These are phyloP conservation scores for Pteria penguin DNA, from an alignment of 2,888 invertebrate genomes.

Conservation along the genomic window DNA sequence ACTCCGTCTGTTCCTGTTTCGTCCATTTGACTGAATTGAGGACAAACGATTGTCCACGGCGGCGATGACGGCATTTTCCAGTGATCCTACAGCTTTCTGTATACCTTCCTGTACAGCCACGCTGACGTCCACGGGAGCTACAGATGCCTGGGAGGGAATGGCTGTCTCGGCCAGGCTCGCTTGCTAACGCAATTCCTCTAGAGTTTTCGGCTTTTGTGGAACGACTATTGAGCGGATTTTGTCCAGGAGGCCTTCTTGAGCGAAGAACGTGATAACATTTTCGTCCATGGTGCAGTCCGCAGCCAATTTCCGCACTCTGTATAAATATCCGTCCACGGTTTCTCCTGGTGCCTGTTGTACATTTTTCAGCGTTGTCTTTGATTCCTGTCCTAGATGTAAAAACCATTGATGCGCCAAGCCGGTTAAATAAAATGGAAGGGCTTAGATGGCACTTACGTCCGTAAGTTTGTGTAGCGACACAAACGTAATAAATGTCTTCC, in stretches of 20 bases:
- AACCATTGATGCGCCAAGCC: conserved; percentile 2
- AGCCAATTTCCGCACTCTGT: conserved; percentile 6
- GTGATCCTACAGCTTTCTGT: too few relatives aligned
- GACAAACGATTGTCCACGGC: too few relatives aligned
- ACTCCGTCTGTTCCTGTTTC: too few relatives aligned
- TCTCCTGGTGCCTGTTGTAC: conserved; percentile 3
- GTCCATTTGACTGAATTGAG: too few relatives aligned
- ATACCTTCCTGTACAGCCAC: too few relatives aligned
- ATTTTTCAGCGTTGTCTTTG: not conserved
- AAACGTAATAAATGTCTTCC: not conserved
- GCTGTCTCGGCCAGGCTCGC: not conserved
- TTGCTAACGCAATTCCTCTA: not conserved
- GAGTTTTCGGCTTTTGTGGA: not conserved
- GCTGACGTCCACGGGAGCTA: too few relatives aligned
- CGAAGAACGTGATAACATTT: not conserved
- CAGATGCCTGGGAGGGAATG: too few relatives aligned
- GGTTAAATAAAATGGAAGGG: conserved; percentile 1
- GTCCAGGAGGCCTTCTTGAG: not conserved
- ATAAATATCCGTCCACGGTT: conserved; percentile 1
- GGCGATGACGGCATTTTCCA: too few relatives aligned
- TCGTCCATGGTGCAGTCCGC: conserved; percentile 9
- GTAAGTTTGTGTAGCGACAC: not conserved
- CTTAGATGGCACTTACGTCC: not conserved
- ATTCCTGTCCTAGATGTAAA: not conserved
- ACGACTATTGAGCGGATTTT: not conserved